Evolutionary conservation across 2,888 invertebrate species (phyloP), one percentile per base, ranked within the genome.

Genomic region (Clitarchus hookeri): DNA sequence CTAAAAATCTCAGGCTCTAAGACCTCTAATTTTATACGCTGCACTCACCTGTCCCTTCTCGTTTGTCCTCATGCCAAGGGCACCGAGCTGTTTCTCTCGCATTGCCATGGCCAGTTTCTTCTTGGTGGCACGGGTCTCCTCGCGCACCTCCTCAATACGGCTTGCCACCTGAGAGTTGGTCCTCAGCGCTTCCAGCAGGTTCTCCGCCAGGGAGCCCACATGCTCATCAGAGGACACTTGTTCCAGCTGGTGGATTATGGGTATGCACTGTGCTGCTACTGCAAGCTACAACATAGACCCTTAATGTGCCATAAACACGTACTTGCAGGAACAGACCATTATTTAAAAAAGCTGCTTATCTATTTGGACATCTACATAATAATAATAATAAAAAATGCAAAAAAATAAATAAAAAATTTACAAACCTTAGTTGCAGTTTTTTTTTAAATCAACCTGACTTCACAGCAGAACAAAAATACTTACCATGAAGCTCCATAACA

Each of bases 81-180:
- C 98, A 87, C 97, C 98, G 36, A 99, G 93, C 90, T 99, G 99
- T 89, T 98, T 97, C 91, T 98, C 97, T 84, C 99, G 94, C 92
- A 98, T 99, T 0, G 98, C 98, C 99, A 99, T 99, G 0, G 99
- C 99, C 85, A 99, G 92, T 0, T 98, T 95, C 91, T 99, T 99
- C 94, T 99, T 99, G 91, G 99, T 99, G 90, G 97, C 95, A 88
- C 98, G 94, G 0, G 99, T 99, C 90, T 98, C 98, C 89, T 98
- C 96, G 0, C 99, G 94, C 0, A 98, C 98, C 91, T 98, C 96
- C 90, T 98, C 98, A 88, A 99, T 98, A 89, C 97, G 94, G 86
- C 95, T 94, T 0, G 97, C 96, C 12, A 97, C 97, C 88, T 94
- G 94, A 85, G 95, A 93, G 91, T 97, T 96, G 0, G 96, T 96